Conservation (phyloP, 1,140 invertebrate genomes). For the Drosophila takahashii region DNA sequence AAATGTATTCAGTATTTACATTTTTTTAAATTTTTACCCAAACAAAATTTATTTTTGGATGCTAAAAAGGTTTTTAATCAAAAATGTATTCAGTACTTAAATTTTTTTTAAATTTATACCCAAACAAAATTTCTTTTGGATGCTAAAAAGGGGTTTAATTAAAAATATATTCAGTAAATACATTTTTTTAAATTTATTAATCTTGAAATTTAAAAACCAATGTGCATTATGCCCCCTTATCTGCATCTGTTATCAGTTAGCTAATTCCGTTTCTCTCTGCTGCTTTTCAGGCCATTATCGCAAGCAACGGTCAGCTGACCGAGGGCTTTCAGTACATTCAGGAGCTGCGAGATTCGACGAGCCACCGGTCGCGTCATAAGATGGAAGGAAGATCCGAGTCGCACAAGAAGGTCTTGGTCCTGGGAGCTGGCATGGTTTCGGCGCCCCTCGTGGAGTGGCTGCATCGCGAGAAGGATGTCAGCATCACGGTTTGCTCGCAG, state of each 20-base stretch:
- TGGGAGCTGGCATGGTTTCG: conserved; percentile 98
- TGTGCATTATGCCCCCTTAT: conserved; percentile 16
- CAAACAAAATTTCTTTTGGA: too few species aligned
- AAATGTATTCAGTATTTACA: not conserved
- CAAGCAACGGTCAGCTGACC: conserved; percentile 96
- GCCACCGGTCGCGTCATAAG: conserved; percentile 87
- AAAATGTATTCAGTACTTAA: too few species aligned
- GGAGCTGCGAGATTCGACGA: conserved; percentile 90
- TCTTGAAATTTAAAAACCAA: not conserved
- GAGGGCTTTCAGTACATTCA: conserved; percentile 97
- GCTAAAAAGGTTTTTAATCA: too few species aligned
- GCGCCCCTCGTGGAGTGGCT: conserved; percentile 97
- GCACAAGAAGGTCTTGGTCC: conserved; percentile 90
- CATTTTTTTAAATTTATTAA: not conserved
- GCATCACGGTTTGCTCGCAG: conserved; percentile 94
- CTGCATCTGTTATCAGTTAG: conserved; percentile 22
- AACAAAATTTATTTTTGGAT: too few species aligned
- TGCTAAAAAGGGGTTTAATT: too few species aligned
- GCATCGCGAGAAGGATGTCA: conserved; percentile 91
- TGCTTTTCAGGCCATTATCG: conserved; percentile 93
- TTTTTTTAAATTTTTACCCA: not conserved
- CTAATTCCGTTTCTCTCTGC: conserved; percentile 38
- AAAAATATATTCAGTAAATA: not conserved
- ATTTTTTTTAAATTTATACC: too few species aligned
- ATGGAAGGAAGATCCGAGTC: conserved; percentile 84